A percentile compares a stretch with the other conserved stretches of the same genome.
These are phyloP conservation scores for Stenodema calcarata DNA, from an alignment of 2,888 invertebrate genomes.

Conservation along the genomic window DNA sequence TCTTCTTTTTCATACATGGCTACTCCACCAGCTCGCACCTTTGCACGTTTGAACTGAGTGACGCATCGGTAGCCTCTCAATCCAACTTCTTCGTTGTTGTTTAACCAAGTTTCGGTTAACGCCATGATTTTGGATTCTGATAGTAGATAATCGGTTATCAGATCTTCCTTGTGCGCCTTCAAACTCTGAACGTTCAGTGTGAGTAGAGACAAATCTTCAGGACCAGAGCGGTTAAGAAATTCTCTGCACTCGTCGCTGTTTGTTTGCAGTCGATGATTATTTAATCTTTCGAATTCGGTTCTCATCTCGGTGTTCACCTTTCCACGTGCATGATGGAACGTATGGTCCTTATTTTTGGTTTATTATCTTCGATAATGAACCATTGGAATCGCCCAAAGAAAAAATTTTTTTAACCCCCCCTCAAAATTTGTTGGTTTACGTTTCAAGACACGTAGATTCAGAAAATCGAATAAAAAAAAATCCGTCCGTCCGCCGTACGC, in stretches of 20 bases:
- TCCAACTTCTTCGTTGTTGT: constrained; percentile 27
- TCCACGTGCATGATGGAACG: constrained; percentile 45
- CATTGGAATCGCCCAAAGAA: no score
- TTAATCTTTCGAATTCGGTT: constrained; percentile 8
- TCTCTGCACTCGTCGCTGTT: background rate
- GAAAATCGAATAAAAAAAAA: no score
- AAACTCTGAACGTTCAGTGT: constrained; percentile 22
- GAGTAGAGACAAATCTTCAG: constrained; percentile 23
- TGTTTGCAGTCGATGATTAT: constrained; percentile 21
- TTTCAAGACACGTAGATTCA: no score
- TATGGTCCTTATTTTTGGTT: no score
- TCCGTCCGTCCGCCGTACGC: no score
- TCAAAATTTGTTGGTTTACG: no score
- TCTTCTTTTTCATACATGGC: no score
- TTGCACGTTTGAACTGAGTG: constrained; percentile 26
- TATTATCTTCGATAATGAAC: no score
- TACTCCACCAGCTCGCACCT: constrained; percentile 17
- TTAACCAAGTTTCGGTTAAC: constrained; percentile 27
- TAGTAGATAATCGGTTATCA: constrained; percentile 21
- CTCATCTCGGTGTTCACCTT: constrained; percentile 29
- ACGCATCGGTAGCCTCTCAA: constrained; percentile 27
- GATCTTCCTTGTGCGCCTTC: constrained; percentile 27
- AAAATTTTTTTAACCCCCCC: no score
- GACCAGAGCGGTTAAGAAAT: constrained; percentile 10
- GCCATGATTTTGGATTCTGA: constrained; percentile 18